A percentile compares a stretch with the other conserved stretches of the same genome.
These are phyloP conservation scores for Seira musarum DNA, from an alignment of 2,888 invertebrate species.

Conservation along the genomic window DNA sequence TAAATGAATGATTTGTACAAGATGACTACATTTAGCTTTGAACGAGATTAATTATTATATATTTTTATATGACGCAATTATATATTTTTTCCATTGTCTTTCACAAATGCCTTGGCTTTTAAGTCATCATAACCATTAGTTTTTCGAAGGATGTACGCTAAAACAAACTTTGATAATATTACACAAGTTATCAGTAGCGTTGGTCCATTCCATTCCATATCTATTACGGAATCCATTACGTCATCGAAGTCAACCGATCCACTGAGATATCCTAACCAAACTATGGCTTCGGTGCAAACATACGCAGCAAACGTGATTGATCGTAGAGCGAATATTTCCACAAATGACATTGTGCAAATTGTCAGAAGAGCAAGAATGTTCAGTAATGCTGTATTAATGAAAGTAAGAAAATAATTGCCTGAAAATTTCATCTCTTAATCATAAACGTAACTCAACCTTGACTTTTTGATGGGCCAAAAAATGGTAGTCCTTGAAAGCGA, in stretches of 20 bases:
- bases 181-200: neutral
- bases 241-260: neutral
- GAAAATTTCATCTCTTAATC: neutral
- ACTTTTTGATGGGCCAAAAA: neutral
- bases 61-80: too few relatives aligned
- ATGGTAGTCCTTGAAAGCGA: neutral
- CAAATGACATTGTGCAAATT: slow-evolving; percentile 17
- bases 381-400: neutral
- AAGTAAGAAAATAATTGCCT: neutral
- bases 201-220: neutral
- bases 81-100: slow-evolving; percentile 9
- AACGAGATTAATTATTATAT: too few relatives aligned
- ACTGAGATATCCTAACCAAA: slow-evolving; percentile 14
- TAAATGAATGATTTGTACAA: too few relatives aligned
- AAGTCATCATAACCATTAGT: neutral
- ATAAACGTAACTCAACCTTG: neutral
- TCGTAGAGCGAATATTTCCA: slow-evolving; percentile 26
- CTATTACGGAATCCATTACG: neutral
- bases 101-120: slow-evolving; percentile 23
- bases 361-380: neutral
- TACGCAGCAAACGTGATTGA: slow-evolving; percentile 5
- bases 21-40: too few relatives aligned
- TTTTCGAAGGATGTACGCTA: slow-evolving; percentile 4
- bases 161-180: slow-evolving; percentile 20
- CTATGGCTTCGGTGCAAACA: slow-evolving; percentile 9